Evolutionary conservation across 2,797 vertebrate genomes (phyloP), one percentile per base, ranked within the genome.

Genomic region (Kryptopterus vitreolus): DNA sequence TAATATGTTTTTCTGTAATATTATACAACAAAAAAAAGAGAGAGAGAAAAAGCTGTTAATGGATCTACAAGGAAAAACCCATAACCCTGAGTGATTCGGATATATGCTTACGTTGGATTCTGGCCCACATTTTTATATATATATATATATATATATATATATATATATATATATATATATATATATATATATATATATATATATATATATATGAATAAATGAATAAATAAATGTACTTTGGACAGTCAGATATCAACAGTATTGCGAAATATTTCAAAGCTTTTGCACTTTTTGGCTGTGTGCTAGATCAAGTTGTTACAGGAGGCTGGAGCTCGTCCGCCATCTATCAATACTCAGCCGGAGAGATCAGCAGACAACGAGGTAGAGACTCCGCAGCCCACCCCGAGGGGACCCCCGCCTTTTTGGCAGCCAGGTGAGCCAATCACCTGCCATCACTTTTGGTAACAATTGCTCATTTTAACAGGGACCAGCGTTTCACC

Each of bases 361-460:
- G 85, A 84, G 38, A 73, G 81, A 58, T 84, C 86, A 3, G 79
- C 83, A 9, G 81, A 84, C 35, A 88, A 88, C 8, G 87, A 88
- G 79, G 86, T 88, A 55, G 85, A 84, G 35, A 26, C 70, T 1
- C 80, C 84, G 35, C 71, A 84, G 57, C 86, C 87, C 50, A 87
- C 86, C 8, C 78, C 79, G 20, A 57, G 76, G 26, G 75, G 46
- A 82, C 80, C 80, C 43, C 80, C 80, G 33, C 57, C 71, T 53
- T 77, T 82, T 76, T 82, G 80, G 80, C 66, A 77, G 46, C 80
- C 80, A 82, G 80, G 80, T 82, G 48, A 77, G 75, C 46, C 58
- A 77, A 65, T 82, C 66, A 77, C 57, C 65, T 81, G 65, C 53
- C 50, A 38, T 46, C 78, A 53, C 70, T 79, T 63, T 63, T 66